Base-by-base conservation (phyloP, 2,797 vertebrate species). In the Poeciliopsis paucimaculata region DNA sequence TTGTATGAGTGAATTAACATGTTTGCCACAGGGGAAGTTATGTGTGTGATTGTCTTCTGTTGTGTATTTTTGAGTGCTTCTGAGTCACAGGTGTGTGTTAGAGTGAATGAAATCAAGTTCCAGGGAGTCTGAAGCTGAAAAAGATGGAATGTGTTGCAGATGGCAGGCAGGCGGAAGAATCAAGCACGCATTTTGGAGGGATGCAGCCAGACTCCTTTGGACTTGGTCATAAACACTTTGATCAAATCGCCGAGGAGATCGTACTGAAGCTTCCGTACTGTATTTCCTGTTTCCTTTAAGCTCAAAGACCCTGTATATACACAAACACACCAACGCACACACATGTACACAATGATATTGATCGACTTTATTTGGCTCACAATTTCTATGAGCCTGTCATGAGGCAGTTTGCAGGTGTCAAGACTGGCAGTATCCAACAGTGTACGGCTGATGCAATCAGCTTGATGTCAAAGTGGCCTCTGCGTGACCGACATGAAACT, bases 61-160 rank as follows among this genome's bases (percentile, higher is more conserved):
- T 76, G 80, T 83, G 88, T 74, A 77, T 87, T 78, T 85, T 80
- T 88, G 74, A 75, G 82, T 46, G 34, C 45, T 76, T 77, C 85
- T 90, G 89, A 76, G 86, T 89, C 66, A 5, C 73, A 9, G 39
- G 20, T 47, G 57, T 79, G 47, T 41, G 34, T 51, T 79, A 16
- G 90, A 76, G 80, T 72, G 77, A 76, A 82, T 85, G 83, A 88
- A 90, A 93, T 92, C 82, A 90, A 86, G 81, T 85, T 91, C 87
- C 87, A 78, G 49, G 72, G 88, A 90, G 88, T 90, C 80, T 84
- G 89, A 76, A 86, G 83, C 85, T 87, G 90, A 90, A 57, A 78
- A 88, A 82, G 87, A 88, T 79, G 88, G 87, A 84, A 88, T 87
- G 72, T 71, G 86, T 79, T 88, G 86, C 81, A 88, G 86, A 87